Percentiles rank a stretch among this genome's conserved stretches.
Evolutionary conservation across 2,113 vertebrate species (phyloP).

Genomic region (Sander vitreus): DNA sequence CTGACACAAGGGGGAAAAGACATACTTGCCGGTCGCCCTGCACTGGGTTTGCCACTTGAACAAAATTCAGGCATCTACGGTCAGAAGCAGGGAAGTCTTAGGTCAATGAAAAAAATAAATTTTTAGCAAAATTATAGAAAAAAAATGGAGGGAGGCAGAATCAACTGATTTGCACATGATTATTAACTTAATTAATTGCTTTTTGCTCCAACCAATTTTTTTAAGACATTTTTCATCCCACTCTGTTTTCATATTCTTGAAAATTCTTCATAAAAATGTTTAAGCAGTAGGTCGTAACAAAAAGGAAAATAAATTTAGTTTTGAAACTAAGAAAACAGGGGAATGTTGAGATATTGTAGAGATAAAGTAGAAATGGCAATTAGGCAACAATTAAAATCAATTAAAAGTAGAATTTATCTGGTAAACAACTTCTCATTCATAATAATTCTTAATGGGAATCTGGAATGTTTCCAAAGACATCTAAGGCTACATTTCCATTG

Average conservation of each 20-base stretch:
- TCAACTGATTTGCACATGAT: constrained; percentile 62
- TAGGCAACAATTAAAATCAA: constrained; percentile 38
- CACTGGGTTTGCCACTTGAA: constrained; percentile 80
- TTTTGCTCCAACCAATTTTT: constrained; percentile 25
- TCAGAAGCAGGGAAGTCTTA: constrained; percentile 82
- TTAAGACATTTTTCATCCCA: constrained; percentile 21
- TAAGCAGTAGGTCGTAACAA: constrained; percentile 5
- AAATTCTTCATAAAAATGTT: background rate
- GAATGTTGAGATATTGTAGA: background rate
- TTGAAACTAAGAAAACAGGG: background rate
- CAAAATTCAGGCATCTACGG: constrained; percentile 82
- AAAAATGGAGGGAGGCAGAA: constrained; percentile 58
- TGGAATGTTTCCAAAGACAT: background rate
- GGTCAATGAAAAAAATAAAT: constrained; percentile 69
- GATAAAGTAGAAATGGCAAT: constrained; percentile 24
- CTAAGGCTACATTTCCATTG: no score
- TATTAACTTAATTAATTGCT: constrained; percentile 7
- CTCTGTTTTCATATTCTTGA: constrained; percentile 12
- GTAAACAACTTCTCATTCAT: background rate
- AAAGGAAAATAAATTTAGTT: background rate
- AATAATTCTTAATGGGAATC: background rate
- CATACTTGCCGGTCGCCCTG: constrained; percentile 80
- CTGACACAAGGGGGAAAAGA: constrained; percentile 77
- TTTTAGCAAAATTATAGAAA: constrained; percentile 65
- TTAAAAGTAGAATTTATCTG: background rate